Conservation (phyloP, 2,113 vertebrate genomes). For the Sylvicapra grimmia region DNA sequence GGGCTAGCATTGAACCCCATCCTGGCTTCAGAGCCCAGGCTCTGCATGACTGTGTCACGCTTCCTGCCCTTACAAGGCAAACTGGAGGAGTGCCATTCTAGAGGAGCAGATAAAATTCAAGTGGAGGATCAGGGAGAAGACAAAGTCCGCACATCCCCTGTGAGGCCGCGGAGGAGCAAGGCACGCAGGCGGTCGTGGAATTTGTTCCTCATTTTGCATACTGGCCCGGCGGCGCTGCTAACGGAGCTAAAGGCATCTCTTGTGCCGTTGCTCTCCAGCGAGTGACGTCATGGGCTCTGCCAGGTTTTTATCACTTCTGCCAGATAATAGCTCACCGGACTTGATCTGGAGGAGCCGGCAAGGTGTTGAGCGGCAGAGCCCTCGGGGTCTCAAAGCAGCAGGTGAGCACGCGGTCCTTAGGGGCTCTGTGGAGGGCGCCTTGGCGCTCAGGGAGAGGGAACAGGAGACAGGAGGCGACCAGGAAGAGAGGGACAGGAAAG, state of each 20-base stretch:
- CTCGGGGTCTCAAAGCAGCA: neutral
- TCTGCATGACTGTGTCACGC: neutral
- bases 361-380: neutral
- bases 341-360: neutral
- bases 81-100: neutral
- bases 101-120: neutral
- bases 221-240: neutral
- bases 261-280: neutral
- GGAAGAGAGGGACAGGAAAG: neutral
- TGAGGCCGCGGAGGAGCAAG: neutral
- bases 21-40: neutral
- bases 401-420: constrained; percentile 13
- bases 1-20: neutral
- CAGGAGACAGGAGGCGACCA: neutral
- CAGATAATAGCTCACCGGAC: neutral
- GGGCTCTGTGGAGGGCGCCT: too few relatives aligned
- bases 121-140: neutral
- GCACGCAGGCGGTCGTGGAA: neutral
- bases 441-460: neutral
- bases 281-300: constrained; percentile 19
- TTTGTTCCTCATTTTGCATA: constrained; percentile 44
- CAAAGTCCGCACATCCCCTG: neutral
- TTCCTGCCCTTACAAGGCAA: neutral
- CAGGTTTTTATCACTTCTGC: constrained; percentile 32
- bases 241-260: constrained; percentile 20